Evolutionary conservation across 2,888 invertebrate genomes (phyloP).

Genomic region (Sarcophaga rosellei): DNA sequence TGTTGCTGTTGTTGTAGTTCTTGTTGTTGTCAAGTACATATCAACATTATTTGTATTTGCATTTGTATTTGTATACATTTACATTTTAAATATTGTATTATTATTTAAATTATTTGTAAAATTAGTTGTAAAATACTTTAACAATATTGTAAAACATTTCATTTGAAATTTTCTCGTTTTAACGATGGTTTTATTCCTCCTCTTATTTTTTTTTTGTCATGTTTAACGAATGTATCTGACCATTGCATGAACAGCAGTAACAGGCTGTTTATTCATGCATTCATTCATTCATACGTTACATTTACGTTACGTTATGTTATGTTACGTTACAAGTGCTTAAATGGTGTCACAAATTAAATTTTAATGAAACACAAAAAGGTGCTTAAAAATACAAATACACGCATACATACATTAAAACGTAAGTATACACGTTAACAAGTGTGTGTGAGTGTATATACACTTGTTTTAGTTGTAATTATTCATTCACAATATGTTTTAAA

Average conservation of each 20-base stretch:
- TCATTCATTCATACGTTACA: slow-evolving; percentile 1
- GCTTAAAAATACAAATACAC: slow-evolving; percentile 38
- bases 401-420: not conserved
- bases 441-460: not conserved
- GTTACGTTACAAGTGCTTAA: slow-evolving; percentile 41
- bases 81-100: not conserved
- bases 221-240: slow-evolving; percentile 7
- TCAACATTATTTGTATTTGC: slow-evolving; percentile 9
- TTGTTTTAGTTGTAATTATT: not conserved
- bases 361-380: slow-evolving; percentile 64
- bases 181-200: no score
- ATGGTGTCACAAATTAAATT: slow-evolving; percentile 65
- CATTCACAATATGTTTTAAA: slow-evolving; percentile 15
- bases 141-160: slow-evolving; percentile 39
- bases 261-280: not conserved
- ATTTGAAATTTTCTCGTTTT: not conserved
- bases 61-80: not conserved
- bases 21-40: not conserved
- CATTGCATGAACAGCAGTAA: not conserved
- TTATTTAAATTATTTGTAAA: slow-evolving; percentile 54
- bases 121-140: slow-evolving; percentile 41
- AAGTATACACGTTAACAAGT: not conserved
- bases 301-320: no score
- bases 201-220: not conserved
- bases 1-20: not conserved